phyloP scores from a whole-genome alignment of 92 coral and sea anemone genomes.

The Muricea muricata region DNA sequence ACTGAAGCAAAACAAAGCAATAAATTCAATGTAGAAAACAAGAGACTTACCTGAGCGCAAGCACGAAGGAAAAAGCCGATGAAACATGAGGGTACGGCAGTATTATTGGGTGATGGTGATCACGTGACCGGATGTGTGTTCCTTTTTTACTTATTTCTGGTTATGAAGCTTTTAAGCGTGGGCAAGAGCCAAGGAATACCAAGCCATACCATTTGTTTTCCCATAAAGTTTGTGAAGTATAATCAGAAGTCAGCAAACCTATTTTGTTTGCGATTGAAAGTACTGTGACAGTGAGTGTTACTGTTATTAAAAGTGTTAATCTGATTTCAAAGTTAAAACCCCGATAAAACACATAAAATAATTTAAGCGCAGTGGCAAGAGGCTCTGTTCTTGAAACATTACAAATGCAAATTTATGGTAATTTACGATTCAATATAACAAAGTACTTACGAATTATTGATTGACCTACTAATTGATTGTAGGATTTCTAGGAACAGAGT shows the following conservation, averaged over 20 bases:
- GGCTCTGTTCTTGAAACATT: neutral
- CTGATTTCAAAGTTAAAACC: conserved; percentile 2
- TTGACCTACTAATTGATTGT: too few relatives aligned
- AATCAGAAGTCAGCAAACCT: neutral
- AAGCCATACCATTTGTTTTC: neutral
- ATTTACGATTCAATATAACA: conserved; percentile 14
- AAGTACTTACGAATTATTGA: conserved; percentile 17
- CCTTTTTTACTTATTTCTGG: neutral
- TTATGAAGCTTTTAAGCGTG: neutral
- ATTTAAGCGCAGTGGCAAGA: conserved; percentile 11
- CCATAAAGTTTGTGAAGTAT: too few relatives aligned
- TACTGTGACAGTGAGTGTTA: too few relatives aligned
- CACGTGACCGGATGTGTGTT: neutral
- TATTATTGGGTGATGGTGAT: neutral
- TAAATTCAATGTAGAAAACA: neutral
- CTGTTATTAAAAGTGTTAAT: too few relatives aligned
- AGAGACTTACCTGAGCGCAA: conserved; percentile 29
- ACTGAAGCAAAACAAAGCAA: neutral
- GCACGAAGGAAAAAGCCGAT: conserved; percentile 22
- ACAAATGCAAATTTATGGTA: conserved; percentile 18
- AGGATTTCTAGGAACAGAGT: too few relatives aligned
- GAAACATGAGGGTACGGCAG: neutral
- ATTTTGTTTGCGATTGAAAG: conserved; percentile 8
- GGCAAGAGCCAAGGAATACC: neutral
- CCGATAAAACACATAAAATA: neutral